Evolutionary conservation across 2,888 invertebrate species (phyloP), one percentile per base, ranked within the genome.

Genomic region (Parnassius apollo): DNA sequence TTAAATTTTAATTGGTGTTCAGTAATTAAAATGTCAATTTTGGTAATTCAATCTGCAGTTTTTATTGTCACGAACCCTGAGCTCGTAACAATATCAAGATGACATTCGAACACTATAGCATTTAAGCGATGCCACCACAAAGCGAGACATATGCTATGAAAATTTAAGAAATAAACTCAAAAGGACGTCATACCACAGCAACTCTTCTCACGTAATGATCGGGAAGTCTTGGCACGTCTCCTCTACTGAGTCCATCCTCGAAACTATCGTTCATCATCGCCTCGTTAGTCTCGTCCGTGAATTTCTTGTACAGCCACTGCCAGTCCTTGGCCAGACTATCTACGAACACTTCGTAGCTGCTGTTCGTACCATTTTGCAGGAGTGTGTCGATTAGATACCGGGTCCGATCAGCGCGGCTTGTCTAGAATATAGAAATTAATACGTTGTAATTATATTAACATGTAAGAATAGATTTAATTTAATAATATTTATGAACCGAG

Each of bases 221-320:
- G 0, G 94, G 94, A 57, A 92, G 75, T 66, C 93, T 77, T 2
- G 94, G 94, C 65, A 94, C 92, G 69, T 93, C 93, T 50, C 94
- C 94, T 61, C 86, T 80, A 61, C 92, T 92, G 51, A 93, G 85
- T 68, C 88, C 87, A 68, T 93, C 93, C 56, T 92, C 90, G 42
- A 90, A 88, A 68, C 88, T 87, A 61, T 89, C 87, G 67, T 87
- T 85, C 52, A 86, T 70, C 68, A 83, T 78, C 8, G 80, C 73
- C 52, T 78, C 78, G 57, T 81, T 81, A 69, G 80, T 80, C n/a
- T 68, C 74, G 3, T 80, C 75, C 8, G 85, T 85, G 55, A 94
- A 83, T 44, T 88, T 87, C 58, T 91, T 83, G 75, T 91, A 92
- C 57, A 94, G 75, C 94, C 94, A 94, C 50, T 77, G 73, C 75